phyloP scores from a whole-genome alignment of 2,888 invertebrate genomes.

The Synergus itoensis region DNA sequence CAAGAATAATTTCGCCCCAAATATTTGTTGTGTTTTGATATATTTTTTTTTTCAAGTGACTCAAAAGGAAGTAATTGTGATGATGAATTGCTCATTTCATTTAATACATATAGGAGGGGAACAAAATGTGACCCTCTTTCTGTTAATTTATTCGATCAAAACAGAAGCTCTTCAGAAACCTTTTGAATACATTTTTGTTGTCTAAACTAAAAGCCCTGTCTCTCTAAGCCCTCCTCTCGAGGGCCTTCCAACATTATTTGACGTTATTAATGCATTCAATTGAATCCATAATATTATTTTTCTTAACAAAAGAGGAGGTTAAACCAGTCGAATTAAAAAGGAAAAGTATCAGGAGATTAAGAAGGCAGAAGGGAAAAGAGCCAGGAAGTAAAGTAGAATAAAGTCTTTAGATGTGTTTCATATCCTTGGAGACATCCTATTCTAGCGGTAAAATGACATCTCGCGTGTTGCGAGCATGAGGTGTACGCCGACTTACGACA shows the following conservation, averaged over 20 bases:
- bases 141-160: background rate
- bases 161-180: background rate
- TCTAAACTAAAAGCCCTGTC: no score
- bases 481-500: conserved; percentile 8
- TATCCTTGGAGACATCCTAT: background rate
- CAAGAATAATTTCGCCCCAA: background rate
- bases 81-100: background rate
- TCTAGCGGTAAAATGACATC: conserved; percentile 14
- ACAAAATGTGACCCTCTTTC: background rate
- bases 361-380: background rate
- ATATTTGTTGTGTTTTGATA: background rate
- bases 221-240: no score
- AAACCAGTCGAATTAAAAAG: conserved; percentile 7
- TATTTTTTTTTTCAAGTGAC: conserved; percentile 1
- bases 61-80: background rate
- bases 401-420: conserved; percentile 10
- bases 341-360: background rate
- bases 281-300: background rate
- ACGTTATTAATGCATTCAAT: background rate
- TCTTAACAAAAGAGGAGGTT: background rate
- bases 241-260: no score
- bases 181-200: background rate
- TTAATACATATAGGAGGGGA: background rate
- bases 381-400: background rate
- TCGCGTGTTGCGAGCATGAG: background rate